These are phyloP conservation scores for Phoeniculus purpureus DNA, from an alignment of 2,797 vertebrate species.

Conservation along the genomic window DNA sequence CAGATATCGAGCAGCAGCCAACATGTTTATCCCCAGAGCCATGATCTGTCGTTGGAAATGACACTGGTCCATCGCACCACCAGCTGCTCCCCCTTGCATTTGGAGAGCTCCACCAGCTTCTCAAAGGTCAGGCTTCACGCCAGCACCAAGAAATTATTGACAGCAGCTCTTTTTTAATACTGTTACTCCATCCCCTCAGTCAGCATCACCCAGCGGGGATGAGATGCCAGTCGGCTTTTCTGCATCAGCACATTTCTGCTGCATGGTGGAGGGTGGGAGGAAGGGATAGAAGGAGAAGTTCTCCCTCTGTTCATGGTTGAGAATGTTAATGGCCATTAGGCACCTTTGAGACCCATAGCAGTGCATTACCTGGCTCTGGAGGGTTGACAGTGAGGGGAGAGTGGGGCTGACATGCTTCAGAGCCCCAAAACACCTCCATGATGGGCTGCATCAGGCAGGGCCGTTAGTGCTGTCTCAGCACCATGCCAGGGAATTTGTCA, in stretches of 20 bases:
- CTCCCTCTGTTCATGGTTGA: not conserved
- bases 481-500: not conserved
- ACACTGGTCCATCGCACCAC: not conserved
- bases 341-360: fast-evolving
- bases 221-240: not conserved
- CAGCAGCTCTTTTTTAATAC: not conserved
- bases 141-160: not conserved
- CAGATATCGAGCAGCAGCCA: fast-evolving
- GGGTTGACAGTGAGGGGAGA: not conserved
- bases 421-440: fast-evolving
- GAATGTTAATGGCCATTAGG: not conserved
- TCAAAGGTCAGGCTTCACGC: slow-evolving; percentile 7
- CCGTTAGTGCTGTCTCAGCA: not conserved
- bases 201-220: not conserved
- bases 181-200: not conserved
- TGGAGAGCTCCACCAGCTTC: not conserved
- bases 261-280: fast-evolving
- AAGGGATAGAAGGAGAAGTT: fast-evolving
- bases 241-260: not conserved
- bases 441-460: fast-evolving
- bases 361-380: not conserved
- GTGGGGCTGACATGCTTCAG: not conserved
- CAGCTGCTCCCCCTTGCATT: not conserved
- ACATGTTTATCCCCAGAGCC: not conserved
- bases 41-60: not conserved